These are phyloP conservation scores for Synanthedon andrenaeformis DNA, from an alignment of 2,888 invertebrate species.

Conservation along the genomic window DNA sequence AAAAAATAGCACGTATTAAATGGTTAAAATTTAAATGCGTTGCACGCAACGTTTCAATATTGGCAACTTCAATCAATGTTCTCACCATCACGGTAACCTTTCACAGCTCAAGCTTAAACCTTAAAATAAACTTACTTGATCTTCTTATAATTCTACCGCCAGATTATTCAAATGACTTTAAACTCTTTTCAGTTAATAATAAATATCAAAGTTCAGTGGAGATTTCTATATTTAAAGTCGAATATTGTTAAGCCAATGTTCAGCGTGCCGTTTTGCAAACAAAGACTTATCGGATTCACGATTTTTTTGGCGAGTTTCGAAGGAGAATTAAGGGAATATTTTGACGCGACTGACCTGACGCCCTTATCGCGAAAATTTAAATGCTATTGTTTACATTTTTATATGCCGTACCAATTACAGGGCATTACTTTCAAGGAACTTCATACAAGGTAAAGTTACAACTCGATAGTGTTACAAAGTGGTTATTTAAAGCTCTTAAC, in stretches of 20 bases:
- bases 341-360: slow-evolving; percentile 31
- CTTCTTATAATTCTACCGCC: slow-evolving; percentile 31
- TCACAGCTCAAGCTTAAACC: slow-evolving; percentile 33
- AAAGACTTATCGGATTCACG: slow-evolving; percentile 50
- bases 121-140: slow-evolving; percentile 36
- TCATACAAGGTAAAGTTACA: neutral
- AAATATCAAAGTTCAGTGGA: slow-evolving; percentile 6
- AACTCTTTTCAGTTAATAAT: slow-evolving; percentile 1
- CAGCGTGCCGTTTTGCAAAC: slow-evolving; percentile 22
- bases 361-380: slow-evolving; percentile 14
- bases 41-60: slow-evolving; percentile 37
- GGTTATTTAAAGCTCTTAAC: neutral
- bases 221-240: slow-evolving; percentile 18
- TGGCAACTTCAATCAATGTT: slow-evolving; percentile 48
- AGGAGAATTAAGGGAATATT: slow-evolving; percentile 36
- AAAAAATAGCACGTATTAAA: neutral
- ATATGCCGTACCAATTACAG: neutral
- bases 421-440: neutral
- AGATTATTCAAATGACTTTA: slow-evolving; percentile 5
- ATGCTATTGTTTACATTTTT: slow-evolving; percentile 2
- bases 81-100: slow-evolving; percentile 41
- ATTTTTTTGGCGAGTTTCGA: slow-evolving; percentile 37
- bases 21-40: slow-evolving; percentile 7
- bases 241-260: slow-evolving; percentile 29
- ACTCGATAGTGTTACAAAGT: neutral